These are phyloP conservation scores for Proctacanthus coquilletti DNA, from an alignment of 1,140 invertebrate genomes.

Conservation along the genomic window DNA sequence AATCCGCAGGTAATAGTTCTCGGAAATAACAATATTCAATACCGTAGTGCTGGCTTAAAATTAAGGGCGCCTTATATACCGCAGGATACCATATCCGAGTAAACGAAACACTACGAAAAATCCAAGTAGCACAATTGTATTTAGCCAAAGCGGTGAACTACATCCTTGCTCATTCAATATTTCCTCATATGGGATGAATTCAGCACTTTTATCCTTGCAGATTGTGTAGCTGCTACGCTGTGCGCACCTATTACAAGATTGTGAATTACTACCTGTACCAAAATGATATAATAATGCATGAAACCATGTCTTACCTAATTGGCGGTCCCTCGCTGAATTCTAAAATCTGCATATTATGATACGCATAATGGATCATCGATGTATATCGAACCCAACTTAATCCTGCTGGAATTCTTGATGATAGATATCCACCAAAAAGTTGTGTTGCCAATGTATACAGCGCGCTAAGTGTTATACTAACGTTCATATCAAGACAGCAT, in stretches of 20 bases:
- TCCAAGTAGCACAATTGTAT: constrained; percentile 54
- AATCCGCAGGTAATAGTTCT: no score
- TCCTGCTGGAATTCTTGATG: constrained; percentile 61
- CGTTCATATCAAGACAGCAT: constrained; percentile 62
- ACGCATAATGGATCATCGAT: constrained; percentile 71
- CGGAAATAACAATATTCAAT: no score
- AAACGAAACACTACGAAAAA: constrained; percentile 59
- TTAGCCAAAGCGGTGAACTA: constrained; percentile 52
- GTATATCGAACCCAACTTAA: constrained; percentile 66
- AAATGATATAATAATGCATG: constrained; percentile 4
- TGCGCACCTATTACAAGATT: constrained; percentile 40
- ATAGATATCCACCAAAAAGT: constrained; percentile 64
- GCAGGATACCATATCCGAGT: constrained; percentile 58
- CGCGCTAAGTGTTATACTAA: constrained; percentile 65
- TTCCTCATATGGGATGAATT: constrained; percentile 46
- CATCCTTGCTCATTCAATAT: constrained; percentile 49
- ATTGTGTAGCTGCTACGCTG: constrained; percentile 48
- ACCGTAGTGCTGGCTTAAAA: no score
- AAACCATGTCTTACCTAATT: constrained; percentile 41
- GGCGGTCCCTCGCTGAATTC: constrained; percentile 59
- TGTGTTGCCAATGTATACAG: constrained; percentile 67
- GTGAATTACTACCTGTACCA: constrained; percentile 5
- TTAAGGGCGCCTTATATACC: constrained; percentile 44
- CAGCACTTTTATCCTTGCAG: constrained; percentile 39
- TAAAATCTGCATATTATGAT: constrained; percentile 72